Percentiles rank a stretch among this genome's conserved stretches.
These are phyloP conservation scores for Enteromius anoplus DNA, from an alignment of 2,797 vertebrate genomes.

Conservation along the genomic window DNA sequence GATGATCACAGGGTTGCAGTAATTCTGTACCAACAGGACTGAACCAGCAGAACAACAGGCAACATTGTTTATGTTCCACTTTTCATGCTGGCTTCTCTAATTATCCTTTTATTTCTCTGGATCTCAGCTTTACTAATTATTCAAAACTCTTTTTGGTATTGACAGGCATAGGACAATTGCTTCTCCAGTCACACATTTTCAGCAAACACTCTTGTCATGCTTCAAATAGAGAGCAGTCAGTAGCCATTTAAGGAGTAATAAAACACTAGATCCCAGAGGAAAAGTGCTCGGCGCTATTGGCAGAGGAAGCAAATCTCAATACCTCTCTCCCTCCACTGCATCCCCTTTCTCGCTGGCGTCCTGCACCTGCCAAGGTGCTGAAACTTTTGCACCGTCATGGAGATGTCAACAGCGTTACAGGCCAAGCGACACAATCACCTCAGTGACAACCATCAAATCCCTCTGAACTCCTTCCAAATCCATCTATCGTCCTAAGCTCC, in stretches of 20 bases:
- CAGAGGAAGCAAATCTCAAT: slow-evolving; percentile 60
- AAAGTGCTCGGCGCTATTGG: slow-evolving; percentile 70
- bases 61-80: slow-evolving; percentile 14
- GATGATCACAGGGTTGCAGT: slow-evolving; percentile 1
- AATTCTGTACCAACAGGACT: slow-evolving; percentile 20
- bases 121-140: slow-evolving; percentile 22
- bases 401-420: slow-evolving; percentile 64
- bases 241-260: slow-evolving; percentile 42
- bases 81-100: slow-evolving; percentile 27
- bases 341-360: slow-evolving; percentile 64
- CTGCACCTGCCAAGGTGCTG: slow-evolving; percentile 72
- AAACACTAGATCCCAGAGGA: slow-evolving; percentile 57
- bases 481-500: slow-evolving; percentile 61
- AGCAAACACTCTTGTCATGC: slow-evolving; percentile 22
- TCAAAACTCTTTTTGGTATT: slow-evolving; percentile 24
- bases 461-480: slow-evolving; percentile 72
- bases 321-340: slow-evolving; percentile 62
- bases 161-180: slow-evolving; percentile 3
- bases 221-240: slow-evolving; percentile 41
- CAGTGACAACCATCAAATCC: slow-evolving; percentile 69
- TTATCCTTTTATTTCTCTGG: slow-evolving; percentile 6
- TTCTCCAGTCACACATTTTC: slow-evolving; percentile 36
- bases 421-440: slow-evolving; percentile 67
- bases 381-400: slow-evolving; percentile 73
- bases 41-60: slow-evolving; percentile 6